Base-by-base conservation (phyloP, 2,888 invertebrate genomes). In the Quadriops clusia region DNA sequence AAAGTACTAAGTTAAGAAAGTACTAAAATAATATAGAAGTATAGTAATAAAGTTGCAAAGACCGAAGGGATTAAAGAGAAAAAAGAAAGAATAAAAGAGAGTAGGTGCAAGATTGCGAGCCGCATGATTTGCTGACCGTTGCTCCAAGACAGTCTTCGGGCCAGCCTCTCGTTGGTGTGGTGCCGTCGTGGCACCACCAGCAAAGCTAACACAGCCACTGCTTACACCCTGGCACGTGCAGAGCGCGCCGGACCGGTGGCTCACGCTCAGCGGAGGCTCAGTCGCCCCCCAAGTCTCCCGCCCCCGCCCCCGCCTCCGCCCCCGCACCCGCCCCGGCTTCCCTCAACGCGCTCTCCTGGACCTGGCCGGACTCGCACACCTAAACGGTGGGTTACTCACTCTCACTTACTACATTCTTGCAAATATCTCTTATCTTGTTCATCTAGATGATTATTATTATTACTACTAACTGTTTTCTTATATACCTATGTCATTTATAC, bases 121-220 rank as follows among this genome's bases (percentile, higher is more conserved):
- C 26, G 23, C 38, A 34, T 37, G 24, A 33, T 47, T 50, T 45
- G 60, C 58, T 61, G 60, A 53, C 61, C 61, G 56, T 60, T 61
- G 61, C 61, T 46, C 44, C 54, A 56, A 53, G 62, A 62, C 63
- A 61, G 62, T 58, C 61, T 61, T 58, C 60, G 57, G 62, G 62
- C 60, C 61, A 61, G 61, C 60, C 51, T 50, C 51, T 43, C 49
- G 50, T n/a, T n/a, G n/a, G n/a, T n/a, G n/a, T n/a, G n/a, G n/a
- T n/a, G n/a, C n/a, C n/a, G n/a, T n/a, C 49, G 50, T 48, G 47
- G 42, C 48, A 46, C 43, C 27, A 34, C 31, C 33, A 33, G 36
- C 23, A 30, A n/a, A n/a, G n/a, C n/a, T n/a, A n/a, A n/a, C n/a
- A n/a, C 43, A 39, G 37, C 37, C 34, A 26, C 28, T 40, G 42